These are phyloP conservation scores for Eupithecia dodoneata DNA, from an alignment of 2,888 invertebrate genomes.

Conservation along the genomic window DNA sequence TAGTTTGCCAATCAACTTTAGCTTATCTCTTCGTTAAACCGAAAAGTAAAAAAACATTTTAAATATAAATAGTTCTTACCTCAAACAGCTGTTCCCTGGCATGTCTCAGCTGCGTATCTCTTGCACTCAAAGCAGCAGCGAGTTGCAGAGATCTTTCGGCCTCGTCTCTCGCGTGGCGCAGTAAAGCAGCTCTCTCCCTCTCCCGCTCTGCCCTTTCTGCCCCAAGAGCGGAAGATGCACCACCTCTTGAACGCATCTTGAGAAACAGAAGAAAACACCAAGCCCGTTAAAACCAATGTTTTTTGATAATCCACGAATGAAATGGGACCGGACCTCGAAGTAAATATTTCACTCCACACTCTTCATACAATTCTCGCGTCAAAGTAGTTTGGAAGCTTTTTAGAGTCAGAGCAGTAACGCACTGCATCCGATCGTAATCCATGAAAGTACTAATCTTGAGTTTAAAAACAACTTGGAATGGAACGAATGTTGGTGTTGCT, in stretches of 20 bases:
- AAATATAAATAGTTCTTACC: slow-evolving; percentile 58
- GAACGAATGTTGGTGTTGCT: no score
- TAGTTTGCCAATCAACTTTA: no score
- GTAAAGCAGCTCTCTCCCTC: slow-evolving; percentile 93
- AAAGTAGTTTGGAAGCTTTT: no score
- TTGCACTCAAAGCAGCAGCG: slow-evolving; percentile 93
- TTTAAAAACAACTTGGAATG: no score
- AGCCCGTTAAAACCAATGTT: neutral
- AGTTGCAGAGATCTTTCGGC: slow-evolving; percentile 94
- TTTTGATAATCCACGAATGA: neutral
- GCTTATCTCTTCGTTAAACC: neutral
- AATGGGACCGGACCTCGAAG: neutral
- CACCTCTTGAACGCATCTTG: slow-evolving; percentile 89
- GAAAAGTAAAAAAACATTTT: neutral
- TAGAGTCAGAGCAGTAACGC: no score
- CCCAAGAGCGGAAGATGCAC: slow-evolving; percentile 88
- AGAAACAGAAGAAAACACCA: slow-evolving; percentile 3
- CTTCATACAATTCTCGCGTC: no score
- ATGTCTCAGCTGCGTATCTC: slow-evolving; percentile 93
- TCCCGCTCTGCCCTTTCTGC: slow-evolving; percentile 89
- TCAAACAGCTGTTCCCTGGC: slow-evolving; percentile 93
- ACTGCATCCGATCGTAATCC: no score
- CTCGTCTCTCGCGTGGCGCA: slow-evolving; percentile 95
- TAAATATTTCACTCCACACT: neutral
- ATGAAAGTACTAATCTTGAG: no score